Conservation (phyloP, 1,140 invertebrate species). For the Aphidius ervi region DNA sequence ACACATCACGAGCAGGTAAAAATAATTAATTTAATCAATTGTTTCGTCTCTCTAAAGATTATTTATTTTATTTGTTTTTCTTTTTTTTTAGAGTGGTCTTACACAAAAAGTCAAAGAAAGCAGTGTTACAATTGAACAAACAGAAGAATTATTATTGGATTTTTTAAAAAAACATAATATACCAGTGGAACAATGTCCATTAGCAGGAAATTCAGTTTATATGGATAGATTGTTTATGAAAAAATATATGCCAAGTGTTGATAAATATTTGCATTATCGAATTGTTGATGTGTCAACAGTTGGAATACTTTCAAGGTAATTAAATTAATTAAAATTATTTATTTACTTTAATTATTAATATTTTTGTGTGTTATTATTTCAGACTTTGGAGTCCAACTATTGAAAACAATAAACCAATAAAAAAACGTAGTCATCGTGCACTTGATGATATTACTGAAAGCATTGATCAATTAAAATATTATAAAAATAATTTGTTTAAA, state of each 20-base stretch:
- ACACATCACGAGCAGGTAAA: constrained; percentile 69
- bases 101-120: constrained; percentile 68
- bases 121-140: constrained; percentile 60
- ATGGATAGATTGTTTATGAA: constrained; percentile 76
- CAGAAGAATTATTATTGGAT: constrained; percentile 67
- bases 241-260: constrained; percentile 71
- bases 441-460: constrained; percentile 83
- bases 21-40: constrained; percentile 14
- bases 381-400: constrained; percentile 70
- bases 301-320: constrained; percentile 73
- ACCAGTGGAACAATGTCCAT: constrained; percentile 59
- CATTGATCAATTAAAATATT: constrained; percentile 78
- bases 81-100: constrained; percentile 67
- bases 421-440: constrained; percentile 68
- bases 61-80: constrained; percentile 36
- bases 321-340: not conserved
- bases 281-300: constrained; percentile 89
- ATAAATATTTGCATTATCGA: constrained; percentile 85
- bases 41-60: constrained; percentile 9
- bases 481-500: constrained; percentile 59
- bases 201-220: constrained; percentile 88
- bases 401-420: constrained; percentile 59
- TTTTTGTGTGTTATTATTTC: constrained; percentile 17
- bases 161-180: constrained; percentile 67
- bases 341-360: constrained; percentile 13